Conservation (phyloP, 2,888 invertebrate genomes). For the Phyllotreta cruciferae region DNA sequence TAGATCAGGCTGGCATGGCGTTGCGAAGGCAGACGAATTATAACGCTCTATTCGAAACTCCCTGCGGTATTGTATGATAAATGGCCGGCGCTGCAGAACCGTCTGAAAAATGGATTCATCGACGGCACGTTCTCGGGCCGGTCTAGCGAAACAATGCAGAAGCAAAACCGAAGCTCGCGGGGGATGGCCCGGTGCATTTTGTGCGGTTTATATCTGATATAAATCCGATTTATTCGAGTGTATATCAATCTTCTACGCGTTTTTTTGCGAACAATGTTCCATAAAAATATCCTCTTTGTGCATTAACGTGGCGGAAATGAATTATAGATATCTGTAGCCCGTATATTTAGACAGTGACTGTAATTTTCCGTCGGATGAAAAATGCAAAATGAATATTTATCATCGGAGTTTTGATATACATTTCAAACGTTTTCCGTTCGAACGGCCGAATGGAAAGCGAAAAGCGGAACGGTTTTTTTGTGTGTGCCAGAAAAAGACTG, state of each 20-base stretch:
- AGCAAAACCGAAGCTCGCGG: background rate
- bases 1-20: background rate
- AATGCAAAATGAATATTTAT: background rate
- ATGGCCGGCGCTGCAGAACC: background rate
- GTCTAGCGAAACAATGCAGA: background rate
- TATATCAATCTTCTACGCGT: background rate
- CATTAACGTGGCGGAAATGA: no score
- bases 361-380: background rate
- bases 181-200: background rate
- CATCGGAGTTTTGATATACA: no score
- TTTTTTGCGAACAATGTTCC: no score
- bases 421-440: no score
- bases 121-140: no score
- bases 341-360: background rate
- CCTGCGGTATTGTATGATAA: conserved; percentile 3
- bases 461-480: no score
- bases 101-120: conserved; percentile 1
- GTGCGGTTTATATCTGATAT: no score
- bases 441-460: no score
- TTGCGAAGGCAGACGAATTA: background rate
- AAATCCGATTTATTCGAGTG: background rate
- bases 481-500: no score
- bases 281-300: no score
- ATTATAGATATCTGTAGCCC: no score
- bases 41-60: background rate